These are phyloP conservation scores for Lanius collurio DNA, from an alignment of 2,113 vertebrate species.

Conservation along the genomic window DNA sequence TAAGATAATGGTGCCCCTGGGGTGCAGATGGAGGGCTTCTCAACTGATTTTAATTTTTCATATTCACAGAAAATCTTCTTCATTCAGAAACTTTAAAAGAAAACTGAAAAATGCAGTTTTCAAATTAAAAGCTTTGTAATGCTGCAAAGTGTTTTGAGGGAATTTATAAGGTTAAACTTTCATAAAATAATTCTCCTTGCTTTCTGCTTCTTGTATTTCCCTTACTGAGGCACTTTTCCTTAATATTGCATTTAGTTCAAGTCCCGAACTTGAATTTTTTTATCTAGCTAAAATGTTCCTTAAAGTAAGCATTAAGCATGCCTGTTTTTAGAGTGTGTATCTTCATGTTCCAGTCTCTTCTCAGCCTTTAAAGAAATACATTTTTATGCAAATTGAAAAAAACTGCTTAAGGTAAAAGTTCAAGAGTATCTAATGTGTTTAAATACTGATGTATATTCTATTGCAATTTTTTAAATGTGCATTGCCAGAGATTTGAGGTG, in stretches of 20 bases:
- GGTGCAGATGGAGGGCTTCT: background rate
- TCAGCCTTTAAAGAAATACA: background rate
- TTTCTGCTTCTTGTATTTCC: background rate
- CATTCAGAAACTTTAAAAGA: background rate
- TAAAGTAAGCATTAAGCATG: background rate
- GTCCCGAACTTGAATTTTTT: constrained; percentile 1
- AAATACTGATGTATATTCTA: constrained; percentile 33
- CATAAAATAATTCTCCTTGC: background rate
- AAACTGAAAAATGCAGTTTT: background rate
- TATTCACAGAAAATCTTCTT: background rate
- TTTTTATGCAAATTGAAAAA: constrained; percentile 29
- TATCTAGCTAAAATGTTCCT: background rate
- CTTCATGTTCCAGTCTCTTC: background rate
- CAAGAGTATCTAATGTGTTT: constrained; percentile 19
- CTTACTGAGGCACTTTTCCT: background rate
- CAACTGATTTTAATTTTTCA: background rate
- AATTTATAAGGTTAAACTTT: background rate
- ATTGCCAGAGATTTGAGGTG: background rate
- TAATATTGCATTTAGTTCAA: background rate
- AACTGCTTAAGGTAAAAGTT: constrained; percentile 30
- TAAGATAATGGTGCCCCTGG: background rate
- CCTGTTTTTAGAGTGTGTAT: background rate
- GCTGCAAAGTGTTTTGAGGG: background rate
- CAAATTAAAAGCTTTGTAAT: background rate
- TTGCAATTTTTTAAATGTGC: background rate